These are phyloP conservation scores for Nerophis lumbriciformis DNA, from an alignment of 2,113 vertebrate genomes.

Conservation along the genomic window DNA sequence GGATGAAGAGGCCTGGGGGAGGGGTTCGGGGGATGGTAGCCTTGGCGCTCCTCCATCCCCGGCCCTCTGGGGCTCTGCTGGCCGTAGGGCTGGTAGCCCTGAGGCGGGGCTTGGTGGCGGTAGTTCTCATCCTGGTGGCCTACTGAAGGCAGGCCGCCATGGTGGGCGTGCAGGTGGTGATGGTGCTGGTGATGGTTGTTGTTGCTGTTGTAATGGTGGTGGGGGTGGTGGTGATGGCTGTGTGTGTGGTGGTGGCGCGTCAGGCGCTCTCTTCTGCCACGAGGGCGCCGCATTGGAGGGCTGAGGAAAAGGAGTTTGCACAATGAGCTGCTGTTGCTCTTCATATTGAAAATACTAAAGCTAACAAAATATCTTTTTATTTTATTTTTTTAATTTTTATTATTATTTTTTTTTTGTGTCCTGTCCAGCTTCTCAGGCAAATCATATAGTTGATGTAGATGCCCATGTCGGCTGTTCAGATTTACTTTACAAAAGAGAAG, in stretches of 20 bases:
- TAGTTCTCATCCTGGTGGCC: constrained; percentile 94
- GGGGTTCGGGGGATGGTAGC: constrained; percentile 88
- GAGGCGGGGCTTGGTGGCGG: constrained; percentile 75
- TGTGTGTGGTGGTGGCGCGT: constrained; percentile 70
- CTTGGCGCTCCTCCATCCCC: constrained; percentile 79
- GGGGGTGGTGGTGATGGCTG: constrained; percentile 54
- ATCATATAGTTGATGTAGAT: too few relatives aligned
- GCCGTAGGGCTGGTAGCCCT: constrained; percentile 78
- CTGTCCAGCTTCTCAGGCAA: too few relatives aligned
- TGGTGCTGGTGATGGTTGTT: constrained; percentile 42
- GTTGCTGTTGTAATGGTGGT: constrained; percentile 33
- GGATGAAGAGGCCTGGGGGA: constrained; percentile 86
- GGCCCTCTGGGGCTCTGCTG: constrained; percentile 77
- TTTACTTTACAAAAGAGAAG: too few relatives aligned
- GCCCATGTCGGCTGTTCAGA: too few relatives aligned
- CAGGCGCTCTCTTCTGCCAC: constrained; percentile 88
- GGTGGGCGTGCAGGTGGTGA: constrained; percentile 67
- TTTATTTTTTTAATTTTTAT: too few relatives aligned
- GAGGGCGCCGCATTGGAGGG: constrained; percentile 92
- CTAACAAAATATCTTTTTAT: background rate
- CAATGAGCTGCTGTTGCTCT: background rate
- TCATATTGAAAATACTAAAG: background rate
- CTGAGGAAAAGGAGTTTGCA: constrained; percentile 56
- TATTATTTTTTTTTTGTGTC: too few relatives aligned
- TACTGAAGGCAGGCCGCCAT: constrained; percentile 37